These are phyloP conservation scores for Rostratula benghalensis DNA, from an alignment of 2,113 vertebrate species.

Conservation along the genomic window DNA sequence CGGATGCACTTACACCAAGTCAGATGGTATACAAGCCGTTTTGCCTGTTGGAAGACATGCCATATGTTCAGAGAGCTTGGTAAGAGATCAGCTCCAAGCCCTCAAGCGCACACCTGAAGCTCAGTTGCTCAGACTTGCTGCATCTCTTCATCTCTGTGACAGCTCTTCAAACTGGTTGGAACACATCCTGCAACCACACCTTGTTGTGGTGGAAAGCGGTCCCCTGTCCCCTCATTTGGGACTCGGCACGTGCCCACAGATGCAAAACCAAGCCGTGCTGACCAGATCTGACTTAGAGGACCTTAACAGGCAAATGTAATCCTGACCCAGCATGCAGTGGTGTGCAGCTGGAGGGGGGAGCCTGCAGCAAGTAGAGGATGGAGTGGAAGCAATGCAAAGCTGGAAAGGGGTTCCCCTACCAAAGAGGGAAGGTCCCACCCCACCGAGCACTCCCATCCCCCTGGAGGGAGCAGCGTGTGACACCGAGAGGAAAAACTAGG, in stretches of 20 bases:
- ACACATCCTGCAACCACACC: not conserved
- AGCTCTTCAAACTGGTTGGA: not conserved
- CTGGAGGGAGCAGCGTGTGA: not conserved
- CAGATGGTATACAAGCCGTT: not conserved
- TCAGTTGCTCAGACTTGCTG: rapidly evolving
- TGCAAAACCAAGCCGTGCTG: not conserved
- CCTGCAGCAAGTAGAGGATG: not conserved
- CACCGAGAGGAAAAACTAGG: not conserved
- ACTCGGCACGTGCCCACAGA: rapidly evolving
- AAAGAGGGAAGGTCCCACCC: not conserved
- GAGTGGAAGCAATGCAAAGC: not conserved
- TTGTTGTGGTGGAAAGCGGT: not conserved
- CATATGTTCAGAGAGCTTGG: not conserved
- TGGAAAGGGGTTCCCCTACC: not conserved
- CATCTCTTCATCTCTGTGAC: not conserved
- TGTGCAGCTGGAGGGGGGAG: not conserved
- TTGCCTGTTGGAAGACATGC: rapidly evolving
- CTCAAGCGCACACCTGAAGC: not conserved
- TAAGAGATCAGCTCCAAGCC: not conserved
- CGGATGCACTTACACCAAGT: not conserved
- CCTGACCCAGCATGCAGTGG: not conserved
- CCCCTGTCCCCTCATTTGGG: not conserved
- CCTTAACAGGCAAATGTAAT: not conserved
- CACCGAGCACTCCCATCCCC: not conserved
- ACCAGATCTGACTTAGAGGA: not conserved